Evolutionary conservation across 2,113 vertebrate species (phyloP), one percentile per base, ranked within the genome.

Genomic region (Chamaea fasciata): DNA sequence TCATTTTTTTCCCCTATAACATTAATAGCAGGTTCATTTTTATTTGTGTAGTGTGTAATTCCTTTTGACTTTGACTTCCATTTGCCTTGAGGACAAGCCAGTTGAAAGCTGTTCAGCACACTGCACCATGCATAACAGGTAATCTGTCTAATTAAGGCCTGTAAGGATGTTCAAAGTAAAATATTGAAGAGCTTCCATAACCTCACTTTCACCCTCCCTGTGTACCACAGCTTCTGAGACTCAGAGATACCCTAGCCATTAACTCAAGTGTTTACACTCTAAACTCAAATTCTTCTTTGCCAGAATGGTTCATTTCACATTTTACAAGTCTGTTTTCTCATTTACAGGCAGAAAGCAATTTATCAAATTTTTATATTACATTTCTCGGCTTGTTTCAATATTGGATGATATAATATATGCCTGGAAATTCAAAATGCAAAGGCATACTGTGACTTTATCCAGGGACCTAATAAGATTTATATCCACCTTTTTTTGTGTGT

Each of bases 71-170:
- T 98, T 97, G 94, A 98, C 96, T 98, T 98, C 98, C 98, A 98
- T 99, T 99, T 99, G 98, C 99, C 99, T 98, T 77, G 97, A 99
- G 98, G 98, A 98, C 96, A 98, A 98, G 98, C 97, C 96, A 83
- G 98, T 98, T 98, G 98, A 98, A 99, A 99, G 98, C 96, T 98
- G 97, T 98, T 98, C 98, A 97, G 98, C 97, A 98, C 98, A 98
- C 96, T 97, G 97, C 95, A 98, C 98, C 98, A 98, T 98, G 98
- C 98, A 98, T 99, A 99, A 98, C 99, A 99, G 98, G 99, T 99
- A 99, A 99, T 99, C 98, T 99, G 98, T 98, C 99, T 99, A 99
- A 99, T 99, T 99, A 99, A 98, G 98, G 98, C 97, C 98, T 98
- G 96, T 98, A 98, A 98, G 98, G 98, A 98, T 98, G 98, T 98